Evolutionary conservation across 2,888 invertebrate genomes (phyloP).

Genomic region (Calephelis perditalis): DNA sequence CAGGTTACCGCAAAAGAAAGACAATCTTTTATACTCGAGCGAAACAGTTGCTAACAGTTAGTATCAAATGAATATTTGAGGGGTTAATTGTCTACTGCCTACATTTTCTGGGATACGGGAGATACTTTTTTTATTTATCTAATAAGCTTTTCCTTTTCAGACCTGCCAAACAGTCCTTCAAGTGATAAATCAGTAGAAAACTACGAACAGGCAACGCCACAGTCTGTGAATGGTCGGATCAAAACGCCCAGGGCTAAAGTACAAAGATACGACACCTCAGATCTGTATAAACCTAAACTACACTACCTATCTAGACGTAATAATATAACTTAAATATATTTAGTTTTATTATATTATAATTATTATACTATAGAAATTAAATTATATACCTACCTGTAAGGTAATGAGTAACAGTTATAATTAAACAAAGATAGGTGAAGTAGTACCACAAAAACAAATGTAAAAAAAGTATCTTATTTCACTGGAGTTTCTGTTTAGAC

Average conservation of each 20-base stretch:
- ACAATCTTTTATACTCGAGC: too few relatives aligned
- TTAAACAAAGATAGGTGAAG: too few relatives aligned
- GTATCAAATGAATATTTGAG: too few relatives aligned
- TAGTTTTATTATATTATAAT: background rate
- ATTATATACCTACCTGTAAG: background rate
- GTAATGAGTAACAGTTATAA: background rate
- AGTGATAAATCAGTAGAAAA: constrained; percentile 73
- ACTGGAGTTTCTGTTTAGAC: too few relatives aligned
- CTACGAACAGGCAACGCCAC: constrained; percentile 49
- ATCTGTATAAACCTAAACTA: constrained; percentile 65
- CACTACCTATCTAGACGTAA: constrained; percentile 64
- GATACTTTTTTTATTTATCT: background rate
- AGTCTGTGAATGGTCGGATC: constrained; percentile 50
- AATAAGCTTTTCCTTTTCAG: constrained; percentile 34
- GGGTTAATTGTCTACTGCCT: too few relatives aligned
- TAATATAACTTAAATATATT: constrained; percentile 48
- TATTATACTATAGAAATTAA: background rate
- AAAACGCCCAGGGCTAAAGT: constrained; percentile 43
- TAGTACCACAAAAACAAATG: too few relatives aligned
- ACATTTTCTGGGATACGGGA: too few relatives aligned
- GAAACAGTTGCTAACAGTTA: too few relatives aligned
- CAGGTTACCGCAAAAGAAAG: too few relatives aligned
- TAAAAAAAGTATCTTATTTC: too few relatives aligned
- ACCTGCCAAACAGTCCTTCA: constrained; percentile 62
- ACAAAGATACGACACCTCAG: constrained; percentile 63